Conservation (phyloP, 2,797 vertebrate genomes). For the Trichosurus vulpecula region DNA sequence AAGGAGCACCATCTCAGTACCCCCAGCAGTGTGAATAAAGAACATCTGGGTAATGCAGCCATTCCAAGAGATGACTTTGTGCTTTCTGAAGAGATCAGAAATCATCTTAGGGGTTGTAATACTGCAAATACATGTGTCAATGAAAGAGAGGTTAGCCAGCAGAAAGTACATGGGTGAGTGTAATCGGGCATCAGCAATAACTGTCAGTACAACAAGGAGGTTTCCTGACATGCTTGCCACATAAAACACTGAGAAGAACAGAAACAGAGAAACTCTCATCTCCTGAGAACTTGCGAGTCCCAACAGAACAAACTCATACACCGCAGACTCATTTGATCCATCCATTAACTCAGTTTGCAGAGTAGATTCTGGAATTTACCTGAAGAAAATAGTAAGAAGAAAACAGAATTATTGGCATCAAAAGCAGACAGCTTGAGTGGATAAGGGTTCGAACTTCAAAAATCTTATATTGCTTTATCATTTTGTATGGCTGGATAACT, state of each 20-base stretch:
- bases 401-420: constrained; percentile 1
- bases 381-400: constrained; percentile 1
- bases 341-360: constrained; percentile 25
- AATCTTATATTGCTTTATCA: neutral
- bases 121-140: constrained; percentile 73
- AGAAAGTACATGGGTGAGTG: constrained; percentile 79
- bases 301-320: constrained; percentile 68
- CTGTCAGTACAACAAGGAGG: constrained; percentile 61
- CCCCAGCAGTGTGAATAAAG: constrained; percentile 74
- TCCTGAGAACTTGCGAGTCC: constrained; percentile 60
- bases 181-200: constrained; percentile 38
- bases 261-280: constrained; percentile 46
- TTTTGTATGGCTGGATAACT: neutral
- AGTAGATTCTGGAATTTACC: neutral
- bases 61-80: constrained; percentile 71
- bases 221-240: constrained; percentile 65
- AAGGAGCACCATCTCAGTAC: constrained; percentile 74
- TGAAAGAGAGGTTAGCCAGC: constrained; percentile 75
- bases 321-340: constrained; percentile 47
- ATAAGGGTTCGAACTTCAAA: neutral
- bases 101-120: constrained; percentile 77
- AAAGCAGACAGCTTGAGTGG: neutral
- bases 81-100: constrained; percentile 69
- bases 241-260: constrained; percentile 65
- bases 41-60: constrained; percentile 76